phyloP scores from a whole-genome alignment of 2,113 vertebrate genomes.

The Seriola rivoliana region DNA sequence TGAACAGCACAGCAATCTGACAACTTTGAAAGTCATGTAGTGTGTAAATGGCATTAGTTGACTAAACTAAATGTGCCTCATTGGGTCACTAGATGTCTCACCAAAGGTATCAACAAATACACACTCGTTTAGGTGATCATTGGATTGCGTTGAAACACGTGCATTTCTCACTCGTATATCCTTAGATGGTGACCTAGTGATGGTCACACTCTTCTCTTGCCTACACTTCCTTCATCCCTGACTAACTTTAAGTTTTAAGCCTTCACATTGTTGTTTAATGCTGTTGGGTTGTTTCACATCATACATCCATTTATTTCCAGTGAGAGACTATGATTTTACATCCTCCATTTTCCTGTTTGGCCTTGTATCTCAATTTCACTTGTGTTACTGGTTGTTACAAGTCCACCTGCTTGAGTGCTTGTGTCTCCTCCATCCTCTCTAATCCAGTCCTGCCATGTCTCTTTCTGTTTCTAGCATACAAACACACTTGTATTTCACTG shows the following conservation, averaged over 20 bases:
- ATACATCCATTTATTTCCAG: constrained; percentile 1
- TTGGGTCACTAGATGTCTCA: no score
- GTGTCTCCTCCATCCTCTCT: constrained; percentile 10
- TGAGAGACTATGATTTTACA: not conserved
- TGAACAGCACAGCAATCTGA: no score
- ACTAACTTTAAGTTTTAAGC: not conserved
- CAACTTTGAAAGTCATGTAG: no score
- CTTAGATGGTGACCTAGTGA: not conserved
- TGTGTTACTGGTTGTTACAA: not conserved
- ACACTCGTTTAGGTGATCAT: no score
- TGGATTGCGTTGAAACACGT: not conserved
- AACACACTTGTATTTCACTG: constrained; percentile 30
- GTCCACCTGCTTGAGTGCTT: not conserved
- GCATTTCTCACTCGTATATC: not conserved
- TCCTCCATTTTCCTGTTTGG: constrained; percentile 1
- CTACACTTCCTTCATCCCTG: not conserved
- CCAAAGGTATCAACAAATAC: no score
- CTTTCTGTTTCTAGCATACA: constrained; percentile 13
- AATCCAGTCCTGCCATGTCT: constrained; percentile 15
- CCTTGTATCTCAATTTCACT: not conserved
- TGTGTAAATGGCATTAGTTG: no score
- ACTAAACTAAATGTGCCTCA: no score
- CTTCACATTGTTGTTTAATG: not conserved
- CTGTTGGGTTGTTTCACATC: not conserved
- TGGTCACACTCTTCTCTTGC: not conserved